phyloP scores from a whole-genome alignment of 2,113 vertebrate species.

The Cercocebus atys region DNA sequence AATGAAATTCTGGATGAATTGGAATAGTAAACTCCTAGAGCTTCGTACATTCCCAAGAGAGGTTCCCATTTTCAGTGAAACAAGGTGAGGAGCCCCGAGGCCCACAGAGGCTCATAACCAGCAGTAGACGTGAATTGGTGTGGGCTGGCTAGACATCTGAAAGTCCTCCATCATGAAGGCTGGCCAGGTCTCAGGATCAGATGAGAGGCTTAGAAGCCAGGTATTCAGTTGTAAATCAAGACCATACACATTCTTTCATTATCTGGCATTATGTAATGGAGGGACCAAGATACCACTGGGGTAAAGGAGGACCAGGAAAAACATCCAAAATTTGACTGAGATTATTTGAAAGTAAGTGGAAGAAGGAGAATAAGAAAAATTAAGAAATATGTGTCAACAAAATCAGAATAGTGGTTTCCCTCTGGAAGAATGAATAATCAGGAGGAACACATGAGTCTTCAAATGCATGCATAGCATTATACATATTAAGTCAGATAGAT shows the following conservation, averaged over 20 bases:
- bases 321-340: neutral
- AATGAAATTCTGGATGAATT: neutral
- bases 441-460: neutral
- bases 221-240: neutral
- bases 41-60: neutral
- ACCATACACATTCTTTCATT: neutral
- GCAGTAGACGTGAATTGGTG: neutral
- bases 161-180: neutral
- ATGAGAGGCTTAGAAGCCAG: neutral
- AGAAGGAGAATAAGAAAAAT: neutral
- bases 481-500: neutral
- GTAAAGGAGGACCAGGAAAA: neutral
- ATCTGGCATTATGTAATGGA: neutral
- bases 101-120: neutral
- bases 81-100: neutral
- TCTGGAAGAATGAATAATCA: neutral
- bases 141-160: neutral
- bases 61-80: neutral
- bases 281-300: neutral
- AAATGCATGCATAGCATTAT: neutral
- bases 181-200: neutral
- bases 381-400: neutral
- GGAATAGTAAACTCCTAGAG: neutral
- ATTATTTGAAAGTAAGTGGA: neutral
- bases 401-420: neutral